Base-by-base conservation (phyloP, 2,113 vertebrate genomes). In the Neogale vison region DNA sequence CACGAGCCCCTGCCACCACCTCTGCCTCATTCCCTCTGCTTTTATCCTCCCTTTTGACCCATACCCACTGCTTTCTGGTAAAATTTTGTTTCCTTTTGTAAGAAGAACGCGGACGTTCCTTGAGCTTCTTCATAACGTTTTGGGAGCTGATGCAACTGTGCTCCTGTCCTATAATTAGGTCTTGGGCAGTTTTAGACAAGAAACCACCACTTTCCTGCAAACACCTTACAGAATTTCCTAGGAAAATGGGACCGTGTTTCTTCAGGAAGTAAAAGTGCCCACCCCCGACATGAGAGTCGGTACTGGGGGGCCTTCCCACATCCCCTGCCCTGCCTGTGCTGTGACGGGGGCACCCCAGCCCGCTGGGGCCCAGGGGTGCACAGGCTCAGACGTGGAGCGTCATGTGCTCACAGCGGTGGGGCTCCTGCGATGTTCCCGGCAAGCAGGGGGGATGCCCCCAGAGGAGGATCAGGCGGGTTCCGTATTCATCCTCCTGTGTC, bases 161-260 rank as follows among this genome's bases (percentile, higher is more conserved):
- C 74, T 63, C 52, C 1, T 0, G 6, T 36, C 95, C 92, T 84
- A 45, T 93, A 90, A 90, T 85, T 84, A 94, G 69, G 80, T 15
- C 81, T 88, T 17, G 90, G 90, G 91, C 84, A 63, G 63, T 69
- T 92, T 87, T 57, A 93, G 95, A n/a, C 76, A 88, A 96, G 89
- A 90, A 93, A 90, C n/a, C 42, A 90, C 39, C 81, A 1, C 61
- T 29, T 57, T 45, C 77, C 42, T 93, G 93, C 84, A 80, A 90
- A 67, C 36, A 15, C 59, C 65, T 95, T 29, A 80, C 74, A 74
- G 39, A 83, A 57, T 77, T 89, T 96, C 88, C 88, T 59, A 55
- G 93, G 93, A 79, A 83, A 93, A 42, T 31, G 93, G 61, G 87
- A 69, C 31, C 0, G 0, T 8, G 47, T 1, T 24, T 57, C 93